Percentiles rank a stretch among this genome's conserved stretches.
Evolutionary conservation across 2,113 vertebrate genomes (phyloP).

Genomic region (Ondatra zibethicus): DNA sequence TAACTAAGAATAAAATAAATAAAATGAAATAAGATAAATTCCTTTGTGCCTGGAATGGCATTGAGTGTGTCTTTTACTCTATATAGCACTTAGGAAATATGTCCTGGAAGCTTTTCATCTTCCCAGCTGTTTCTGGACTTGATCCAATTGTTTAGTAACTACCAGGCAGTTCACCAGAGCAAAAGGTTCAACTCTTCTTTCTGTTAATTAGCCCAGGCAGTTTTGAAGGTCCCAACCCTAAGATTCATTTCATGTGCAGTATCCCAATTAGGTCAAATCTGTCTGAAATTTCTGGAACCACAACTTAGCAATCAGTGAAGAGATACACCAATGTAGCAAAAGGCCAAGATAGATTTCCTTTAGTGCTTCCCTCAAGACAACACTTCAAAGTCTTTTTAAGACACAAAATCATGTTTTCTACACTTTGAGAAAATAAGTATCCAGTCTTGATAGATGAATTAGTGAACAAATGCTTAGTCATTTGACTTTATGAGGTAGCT

Average conservation of each 20-base stretch:
- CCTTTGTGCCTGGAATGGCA: background rate
- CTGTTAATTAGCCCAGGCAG: constrained; percentile 58
- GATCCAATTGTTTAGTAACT: constrained; percentile 53
- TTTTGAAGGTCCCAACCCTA: constrained; percentile 25
- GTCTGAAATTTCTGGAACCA: constrained; percentile 64
- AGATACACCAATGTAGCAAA: constrained; percentile 12
- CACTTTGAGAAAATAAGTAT: constrained; percentile 47
- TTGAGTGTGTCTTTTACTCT: background rate
- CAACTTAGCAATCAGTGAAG: constrained; percentile 18
- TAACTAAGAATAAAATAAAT: background rate
- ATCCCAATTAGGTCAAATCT: constrained; percentile 61
- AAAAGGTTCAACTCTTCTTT: constrained; percentile 70
- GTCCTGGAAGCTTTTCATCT: background rate
- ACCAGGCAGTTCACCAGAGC: constrained; percentile 47
- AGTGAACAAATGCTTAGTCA: background rate
- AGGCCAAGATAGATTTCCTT: constrained; percentile 38
- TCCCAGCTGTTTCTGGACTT: constrained; percentile 52
- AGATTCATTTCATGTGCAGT: constrained; percentile 40
- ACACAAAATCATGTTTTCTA: constrained; percentile 29
- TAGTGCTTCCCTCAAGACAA: constrained; percentile 45
- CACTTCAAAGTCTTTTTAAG: constrained; percentile 48
- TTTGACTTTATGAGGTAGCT: background rate
- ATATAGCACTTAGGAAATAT: background rate
- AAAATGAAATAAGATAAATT: background rate
- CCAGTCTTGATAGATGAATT: background rate